These are phyloP conservation scores for Chironomus riparius DNA, from an alignment of 2,888 invertebrate genomes.

Conservation along the genomic window DNA sequence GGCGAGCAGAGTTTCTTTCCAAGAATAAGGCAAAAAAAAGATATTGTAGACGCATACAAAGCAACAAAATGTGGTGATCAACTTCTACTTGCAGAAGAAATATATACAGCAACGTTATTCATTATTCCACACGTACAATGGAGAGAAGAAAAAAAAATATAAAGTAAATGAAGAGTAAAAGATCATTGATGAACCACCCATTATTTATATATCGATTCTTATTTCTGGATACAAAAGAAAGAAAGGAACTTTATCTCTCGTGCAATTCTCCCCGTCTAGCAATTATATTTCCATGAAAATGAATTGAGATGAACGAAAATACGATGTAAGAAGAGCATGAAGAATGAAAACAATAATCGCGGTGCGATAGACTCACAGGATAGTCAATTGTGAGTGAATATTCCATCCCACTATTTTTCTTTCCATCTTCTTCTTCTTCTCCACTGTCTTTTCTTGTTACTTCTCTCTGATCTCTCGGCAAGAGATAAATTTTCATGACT, in stretches of 20 bases:
- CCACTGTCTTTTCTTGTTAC: background rate
- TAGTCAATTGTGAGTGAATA: background rate
- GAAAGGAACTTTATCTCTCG: too few relatives aligned
- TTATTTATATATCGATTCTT: constrained; percentile 6
- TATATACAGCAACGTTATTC: background rate
- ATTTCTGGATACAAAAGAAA: background rate
- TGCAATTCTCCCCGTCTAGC: constrained; percentile 5
- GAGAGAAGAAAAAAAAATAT: background rate
- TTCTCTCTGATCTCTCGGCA: background rate
- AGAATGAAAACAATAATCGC: background rate
- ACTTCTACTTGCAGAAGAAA: background rate
- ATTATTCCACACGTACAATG: background rate
- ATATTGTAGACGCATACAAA: constrained; percentile 3
- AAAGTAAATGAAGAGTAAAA: background rate
- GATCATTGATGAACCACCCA: constrained; percentile 10
- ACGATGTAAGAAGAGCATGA: background rate
- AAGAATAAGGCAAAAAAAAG: background rate
- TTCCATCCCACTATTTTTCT: background rate
- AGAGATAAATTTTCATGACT: constrained; percentile 2
- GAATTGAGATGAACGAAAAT: background rate
- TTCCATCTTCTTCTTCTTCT: background rate
- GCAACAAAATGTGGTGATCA: background rate
- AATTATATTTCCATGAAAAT: background rate
- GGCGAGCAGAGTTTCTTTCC: constrained; percentile 3
- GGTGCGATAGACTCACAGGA: background rate